Evolutionary conservation across 2,113 vertebrate species (phyloP).

Genomic region (Eudyptes chrysolophus): DNA sequence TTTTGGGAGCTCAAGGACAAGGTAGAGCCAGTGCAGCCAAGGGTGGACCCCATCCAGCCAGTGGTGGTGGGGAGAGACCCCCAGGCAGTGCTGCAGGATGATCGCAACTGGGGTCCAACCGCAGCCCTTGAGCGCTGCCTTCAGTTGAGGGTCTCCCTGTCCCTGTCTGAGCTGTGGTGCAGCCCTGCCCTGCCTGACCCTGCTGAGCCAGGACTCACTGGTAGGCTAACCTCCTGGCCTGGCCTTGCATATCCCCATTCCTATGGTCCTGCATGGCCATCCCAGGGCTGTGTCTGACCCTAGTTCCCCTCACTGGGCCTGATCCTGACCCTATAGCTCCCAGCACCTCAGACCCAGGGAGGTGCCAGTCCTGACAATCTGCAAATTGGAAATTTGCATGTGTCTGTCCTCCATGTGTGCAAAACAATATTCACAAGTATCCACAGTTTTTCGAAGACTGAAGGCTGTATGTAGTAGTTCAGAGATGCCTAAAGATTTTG

Average conservation of each 20-base stretch:
- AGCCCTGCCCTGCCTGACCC: background rate
- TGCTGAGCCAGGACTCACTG: background rate
- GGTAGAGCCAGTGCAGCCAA: background rate
- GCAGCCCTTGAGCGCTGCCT: background rate
- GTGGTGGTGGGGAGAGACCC: accelerated
- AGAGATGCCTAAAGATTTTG: background rate
- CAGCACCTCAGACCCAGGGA: background rate
- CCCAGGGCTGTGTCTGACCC: background rate
- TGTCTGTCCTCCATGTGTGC: background rate
- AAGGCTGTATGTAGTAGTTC: background rate
- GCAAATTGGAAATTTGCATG: background rate
- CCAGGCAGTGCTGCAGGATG: background rate
- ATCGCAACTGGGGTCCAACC: accelerated
- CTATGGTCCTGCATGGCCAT: accelerated
- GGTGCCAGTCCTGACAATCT: background rate
- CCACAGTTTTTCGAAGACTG: background rate
- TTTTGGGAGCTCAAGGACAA: background rate
- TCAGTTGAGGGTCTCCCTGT: background rate
- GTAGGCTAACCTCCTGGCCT: background rate
- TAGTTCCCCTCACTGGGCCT: background rate
- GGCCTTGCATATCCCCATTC: background rate
- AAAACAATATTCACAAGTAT: background rate
- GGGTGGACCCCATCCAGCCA: background rate
- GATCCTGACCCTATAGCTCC: background rate
- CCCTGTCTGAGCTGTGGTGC: background rate